Evolutionary conservation across 2,113 vertebrate genomes (phyloP).

Genomic region (Bubalus kerabau): DNA sequence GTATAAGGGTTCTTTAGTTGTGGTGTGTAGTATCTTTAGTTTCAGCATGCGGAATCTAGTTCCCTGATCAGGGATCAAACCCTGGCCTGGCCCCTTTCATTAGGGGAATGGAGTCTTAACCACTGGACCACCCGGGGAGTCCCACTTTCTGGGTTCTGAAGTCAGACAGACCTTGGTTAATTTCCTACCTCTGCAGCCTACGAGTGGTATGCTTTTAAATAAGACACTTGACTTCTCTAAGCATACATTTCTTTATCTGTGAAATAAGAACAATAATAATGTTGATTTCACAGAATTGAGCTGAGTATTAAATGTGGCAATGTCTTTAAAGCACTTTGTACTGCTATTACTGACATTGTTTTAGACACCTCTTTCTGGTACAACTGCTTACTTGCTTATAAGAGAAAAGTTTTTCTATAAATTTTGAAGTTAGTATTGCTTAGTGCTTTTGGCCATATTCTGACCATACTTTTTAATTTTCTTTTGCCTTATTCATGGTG

Average conservation of each 20-base stretch:
- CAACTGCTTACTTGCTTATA: background rate
- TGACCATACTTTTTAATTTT: background rate
- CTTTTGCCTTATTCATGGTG: background rate
- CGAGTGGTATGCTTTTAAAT: background rate
- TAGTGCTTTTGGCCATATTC: background rate
- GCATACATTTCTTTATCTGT: background rate
- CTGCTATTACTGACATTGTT: background rate
- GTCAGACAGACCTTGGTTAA: background rate
- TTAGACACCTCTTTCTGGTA: background rate
- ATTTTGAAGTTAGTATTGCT: background rate
- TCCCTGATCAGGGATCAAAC: background rate
- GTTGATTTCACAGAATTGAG: background rate
- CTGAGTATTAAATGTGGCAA: background rate
- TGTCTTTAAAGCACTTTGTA: background rate
- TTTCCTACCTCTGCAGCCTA: background rate
- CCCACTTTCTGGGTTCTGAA: background rate
- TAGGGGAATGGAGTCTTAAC: background rate
- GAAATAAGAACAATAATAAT: background rate
- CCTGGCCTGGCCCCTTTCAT: fast-evolving
- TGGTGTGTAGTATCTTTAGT: background rate
- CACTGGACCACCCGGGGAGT: background rate
- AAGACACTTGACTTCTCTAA: background rate
- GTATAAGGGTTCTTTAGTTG: background rate
- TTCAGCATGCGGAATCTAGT: background rate
- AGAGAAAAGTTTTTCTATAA: background rate